These are phyloP conservation scores for Eupithecia centaureata DNA, from an alignment of 2,888 invertebrate genomes.

Conservation along the genomic window DNA sequence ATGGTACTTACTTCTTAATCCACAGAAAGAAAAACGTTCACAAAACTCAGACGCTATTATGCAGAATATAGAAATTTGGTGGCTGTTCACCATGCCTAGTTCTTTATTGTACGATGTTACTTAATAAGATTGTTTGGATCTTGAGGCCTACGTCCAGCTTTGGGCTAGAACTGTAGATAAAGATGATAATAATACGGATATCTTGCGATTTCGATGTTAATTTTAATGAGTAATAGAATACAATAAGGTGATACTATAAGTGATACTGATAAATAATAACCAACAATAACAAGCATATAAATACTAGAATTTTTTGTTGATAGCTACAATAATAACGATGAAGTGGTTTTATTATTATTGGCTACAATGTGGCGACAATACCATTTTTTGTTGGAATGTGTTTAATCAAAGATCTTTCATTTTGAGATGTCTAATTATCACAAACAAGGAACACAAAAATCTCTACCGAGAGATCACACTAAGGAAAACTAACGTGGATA, in stretches of 20 bases:
- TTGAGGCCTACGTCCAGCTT: neutral
- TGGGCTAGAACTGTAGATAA: neutral
- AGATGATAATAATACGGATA: neutral
- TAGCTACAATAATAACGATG: too few species aligned
- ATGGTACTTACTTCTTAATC: constrained; percentile 86
- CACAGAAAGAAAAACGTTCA: constrained; percentile 93
- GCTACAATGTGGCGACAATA: too few species aligned
- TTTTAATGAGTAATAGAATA: neutral
- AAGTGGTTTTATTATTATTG: too few species aligned
- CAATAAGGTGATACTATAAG: neutral
- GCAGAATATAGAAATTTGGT: constrained; percentile 89
- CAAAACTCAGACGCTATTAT: constrained; percentile 94
- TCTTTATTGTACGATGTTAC: neutral
- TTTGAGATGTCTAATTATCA: too few species aligned
- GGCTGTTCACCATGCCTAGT: constrained; percentile 52
- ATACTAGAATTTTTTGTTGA: too few species aligned
- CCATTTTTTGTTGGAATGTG: too few species aligned
- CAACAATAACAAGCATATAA: neutral
- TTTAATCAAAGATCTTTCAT: too few species aligned
- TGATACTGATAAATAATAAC: neutral
- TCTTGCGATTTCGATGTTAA: neutral
- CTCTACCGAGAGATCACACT: too few species aligned
- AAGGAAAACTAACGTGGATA: too few species aligned
- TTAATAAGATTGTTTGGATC: neutral
- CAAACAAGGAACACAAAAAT: too few species aligned